Base-by-base conservation (phyloP, 2,113 vertebrate genomes). In the Prolemur simus region DNA sequence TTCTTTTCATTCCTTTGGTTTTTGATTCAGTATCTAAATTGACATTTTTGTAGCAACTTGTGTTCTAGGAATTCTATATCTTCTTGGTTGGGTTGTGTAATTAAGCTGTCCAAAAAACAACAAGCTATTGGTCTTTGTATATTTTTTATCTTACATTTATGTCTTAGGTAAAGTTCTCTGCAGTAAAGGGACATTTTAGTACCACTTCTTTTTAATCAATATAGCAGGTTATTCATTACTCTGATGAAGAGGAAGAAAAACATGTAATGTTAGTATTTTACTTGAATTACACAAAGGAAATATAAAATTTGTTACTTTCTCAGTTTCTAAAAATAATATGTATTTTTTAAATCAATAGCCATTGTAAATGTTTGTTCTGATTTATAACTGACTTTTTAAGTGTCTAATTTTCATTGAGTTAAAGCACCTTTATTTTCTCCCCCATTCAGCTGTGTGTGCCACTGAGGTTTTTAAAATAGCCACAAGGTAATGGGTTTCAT, bases 401-500 rank as follows among this genome's bases (percentile, higher is more conserved):
- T 94, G 39, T 89, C 13, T 95, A 21, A 64, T 93, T 91, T 92
- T 92, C 80, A 93, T 66, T 63, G 64, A 94, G 11, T 96, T 94
- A 88, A 98, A 96, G 0, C 29, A 52, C 23, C 4, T 85, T 92
- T 90, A 6, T 91, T 93, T 97, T 97, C 96, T 98, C 58, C 63
- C 96, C 20, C 64, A 96, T 98, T n/a, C 93, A 99, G 99, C 99
- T 98, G 98, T 99, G 96, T 99, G 99, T 1, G 99, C 99, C 97
- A 99, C 99, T 21, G 99, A 99, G 98, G 99, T 99, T 98, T 99
- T 99, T 98, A 99, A 99, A 99, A 99, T 99, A 98, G 99, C 99
- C 74, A 99, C 99, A 98, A 99, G 99, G 99, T 99, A 98, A 98
- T 98, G 86, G 0, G n/a, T 96, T 97, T 96, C 93, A 85, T 98